phyloP scores from a whole-genome alignment of 2,888 invertebrate genomes.

The Catocala fraxini region DNA sequence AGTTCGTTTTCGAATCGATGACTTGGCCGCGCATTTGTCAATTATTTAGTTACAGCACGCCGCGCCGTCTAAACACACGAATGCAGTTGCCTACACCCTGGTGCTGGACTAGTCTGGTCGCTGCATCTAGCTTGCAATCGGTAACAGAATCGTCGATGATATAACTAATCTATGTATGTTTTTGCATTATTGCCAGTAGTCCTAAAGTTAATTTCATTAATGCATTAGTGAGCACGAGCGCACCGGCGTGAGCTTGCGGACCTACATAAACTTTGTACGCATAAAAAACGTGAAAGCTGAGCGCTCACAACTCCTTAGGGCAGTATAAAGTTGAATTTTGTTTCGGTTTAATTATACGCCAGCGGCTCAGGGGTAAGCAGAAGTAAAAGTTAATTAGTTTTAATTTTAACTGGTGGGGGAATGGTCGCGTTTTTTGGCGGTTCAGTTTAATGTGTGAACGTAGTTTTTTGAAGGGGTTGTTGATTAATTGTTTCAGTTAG shows the following conservation, averaged over 20 bases:
- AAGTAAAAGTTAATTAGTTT: slow-evolving; percentile 83
- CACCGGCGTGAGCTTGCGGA: too few relatives aligned
- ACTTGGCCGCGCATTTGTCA: too few relatives aligned
- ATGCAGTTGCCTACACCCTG: too few relatives aligned
- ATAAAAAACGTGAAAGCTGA: slow-evolving; percentile 41
- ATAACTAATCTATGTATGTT: too few relatives aligned
- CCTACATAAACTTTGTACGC: slow-evolving; percentile 37
- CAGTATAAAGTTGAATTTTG: slow-evolving; percentile 77
- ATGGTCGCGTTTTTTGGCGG: slow-evolving; percentile 28
- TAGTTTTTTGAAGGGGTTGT: slow-evolving; percentile 12
- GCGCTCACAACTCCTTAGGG: slow-evolving; percentile 66
- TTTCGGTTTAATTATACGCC: slow-evolving; percentile 80
- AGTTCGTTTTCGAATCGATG: too few relatives aligned
- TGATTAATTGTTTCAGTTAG: slow-evolving; percentile 18
- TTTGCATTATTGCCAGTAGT: slow-evolving; percentile 17
- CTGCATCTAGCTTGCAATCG: too few relatives aligned
- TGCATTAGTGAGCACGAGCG: slow-evolving; percentile 36
- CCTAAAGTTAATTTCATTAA: slow-evolving; percentile 42
- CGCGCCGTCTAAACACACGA: too few relatives aligned
- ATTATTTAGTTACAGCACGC: too few relatives aligned
- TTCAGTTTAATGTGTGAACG: slow-evolving; percentile 5
- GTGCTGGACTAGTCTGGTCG: too few relatives aligned
- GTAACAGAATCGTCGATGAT: too few relatives aligned
- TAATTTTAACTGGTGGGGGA: slow-evolving; percentile 75
- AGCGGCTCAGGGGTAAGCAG: slow-evolving; percentile 61